phyloP scores from a whole-genome alignment of 2,888 invertebrate species.

The Phrixothrix hirtus region DNA sequence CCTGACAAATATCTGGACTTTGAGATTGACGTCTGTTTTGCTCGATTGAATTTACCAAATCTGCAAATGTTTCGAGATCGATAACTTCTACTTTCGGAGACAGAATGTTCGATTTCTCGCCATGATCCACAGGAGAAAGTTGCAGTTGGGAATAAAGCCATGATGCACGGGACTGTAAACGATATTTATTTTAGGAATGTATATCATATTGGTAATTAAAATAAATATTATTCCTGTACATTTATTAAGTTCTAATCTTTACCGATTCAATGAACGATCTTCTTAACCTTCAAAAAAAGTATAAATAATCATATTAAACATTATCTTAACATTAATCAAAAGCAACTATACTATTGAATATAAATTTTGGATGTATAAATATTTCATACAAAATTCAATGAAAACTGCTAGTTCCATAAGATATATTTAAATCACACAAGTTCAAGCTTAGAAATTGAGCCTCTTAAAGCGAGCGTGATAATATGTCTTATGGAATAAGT shows the following conservation, averaged over 20 bases:
- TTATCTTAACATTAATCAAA: background rate
- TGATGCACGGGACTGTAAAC: slow-evolving; percentile 48
- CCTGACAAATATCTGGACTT: background rate
- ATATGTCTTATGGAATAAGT: too few species aligned
- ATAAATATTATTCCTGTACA: too few species aligned
- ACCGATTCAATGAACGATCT: background rate
- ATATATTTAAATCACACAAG: too few species aligned
- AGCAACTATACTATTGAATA: background rate
- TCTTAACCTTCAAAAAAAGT: slow-evolving; percentile 7
- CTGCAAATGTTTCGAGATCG: slow-evolving; percentile 10
- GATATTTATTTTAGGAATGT: slow-evolving; percentile 11
- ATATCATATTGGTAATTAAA: too few species aligned
- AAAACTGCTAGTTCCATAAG: too few species aligned
- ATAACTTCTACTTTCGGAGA: slow-evolving; percentile 7
- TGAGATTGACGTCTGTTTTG: background rate
- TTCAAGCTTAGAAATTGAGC: too few species aligned
- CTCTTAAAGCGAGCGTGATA: too few species aligned
- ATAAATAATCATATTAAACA: background rate
- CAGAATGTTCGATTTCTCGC: slow-evolving; percentile 51
- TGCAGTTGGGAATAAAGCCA: slow-evolving; percentile 47
- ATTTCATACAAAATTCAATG: too few species aligned
- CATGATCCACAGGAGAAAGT: slow-evolving; percentile 55
- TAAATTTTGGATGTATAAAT: too few species aligned
- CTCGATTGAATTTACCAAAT: slow-evolving; percentile 2
- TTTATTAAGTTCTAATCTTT: too few species aligned